These are phyloP conservation scores for Sebastiscus tertius DNA, from an alignment of 2,797 vertebrate species.

Conservation along the genomic window DNA sequence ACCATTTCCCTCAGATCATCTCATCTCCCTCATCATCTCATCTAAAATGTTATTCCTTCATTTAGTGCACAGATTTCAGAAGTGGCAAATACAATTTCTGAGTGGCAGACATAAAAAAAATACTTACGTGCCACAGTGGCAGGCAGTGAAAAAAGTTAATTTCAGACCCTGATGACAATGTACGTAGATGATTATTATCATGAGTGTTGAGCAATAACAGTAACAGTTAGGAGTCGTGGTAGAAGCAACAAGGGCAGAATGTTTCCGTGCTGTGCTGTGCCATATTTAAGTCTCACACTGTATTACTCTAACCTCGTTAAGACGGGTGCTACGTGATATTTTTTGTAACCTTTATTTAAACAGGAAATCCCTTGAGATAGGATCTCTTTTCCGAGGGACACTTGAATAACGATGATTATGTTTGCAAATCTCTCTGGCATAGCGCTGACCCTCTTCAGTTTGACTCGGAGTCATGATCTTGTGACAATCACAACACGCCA, in stretches of 20 bases:
- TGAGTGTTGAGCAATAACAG: neutral
- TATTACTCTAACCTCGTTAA: neutral
- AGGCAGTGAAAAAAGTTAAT: no score
- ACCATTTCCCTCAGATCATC: no score
- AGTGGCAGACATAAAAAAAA: no score
- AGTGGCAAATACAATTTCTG: no score
- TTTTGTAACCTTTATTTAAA: neutral
- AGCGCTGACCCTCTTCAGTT: neutral
- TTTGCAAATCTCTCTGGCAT: neutral
- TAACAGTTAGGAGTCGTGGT: neutral
- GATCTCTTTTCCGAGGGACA: neutral
- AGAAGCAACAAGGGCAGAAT: neutral
- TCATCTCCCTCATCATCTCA: no score
- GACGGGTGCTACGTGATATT: accelerated
- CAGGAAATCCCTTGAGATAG: no score
- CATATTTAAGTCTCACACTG: neutral
- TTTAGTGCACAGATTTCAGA: no score
- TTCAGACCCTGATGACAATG: neutral
- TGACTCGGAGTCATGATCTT: constrained; percentile 33
- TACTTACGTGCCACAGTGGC: no score
- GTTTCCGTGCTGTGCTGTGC: neutral
- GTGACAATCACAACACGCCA: constrained; percentile 36
- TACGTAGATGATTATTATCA: neutral
- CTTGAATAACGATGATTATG: neutral
- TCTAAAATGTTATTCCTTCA: no score